A percentile compares a stretch with the other conserved stretches of the same genome.
Evolutionary conservation across 2,797 vertebrate genomes (phyloP).

Genomic region (Rhinella marina): DNA sequence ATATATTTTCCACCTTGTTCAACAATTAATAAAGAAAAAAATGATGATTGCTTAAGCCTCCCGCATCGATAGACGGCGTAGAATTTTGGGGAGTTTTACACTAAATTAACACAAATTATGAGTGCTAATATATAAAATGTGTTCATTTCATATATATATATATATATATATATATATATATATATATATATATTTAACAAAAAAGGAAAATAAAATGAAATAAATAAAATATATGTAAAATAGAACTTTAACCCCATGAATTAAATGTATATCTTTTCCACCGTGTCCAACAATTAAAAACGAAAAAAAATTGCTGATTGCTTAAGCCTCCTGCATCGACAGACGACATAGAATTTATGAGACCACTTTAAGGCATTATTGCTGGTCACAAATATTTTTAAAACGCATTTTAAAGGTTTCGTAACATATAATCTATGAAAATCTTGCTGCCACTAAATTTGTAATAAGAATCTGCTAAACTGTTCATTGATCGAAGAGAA

Average conservation of each 20-base stretch:
- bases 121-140: too few species aligned
- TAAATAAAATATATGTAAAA: neutral
- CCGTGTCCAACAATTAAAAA: neutral
- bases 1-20: neutral
- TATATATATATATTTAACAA: too few species aligned
- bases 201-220: neutral
- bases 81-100: too few species aligned
- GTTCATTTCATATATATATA: too few species aligned
- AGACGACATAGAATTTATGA: conserved; percentile 28
- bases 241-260: too few species aligned
- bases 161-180: too few species aligned
- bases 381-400: conserved; percentile 46
- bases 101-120: too few species aligned
- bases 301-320: neutral
- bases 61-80: neutral
- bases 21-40: neutral
- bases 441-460: conserved; percentile 55
- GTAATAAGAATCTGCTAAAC: conserved; percentile 75
- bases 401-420: conserved; percentile 36
- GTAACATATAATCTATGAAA: conserved; percentile 55
- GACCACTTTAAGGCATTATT: conserved; percentile 43
- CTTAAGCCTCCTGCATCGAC: neutral
- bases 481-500: conserved; percentile 76
- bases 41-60: neutral
- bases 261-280: neutral